These are phyloP conservation scores for Agonum fuliginosum DNA, from an alignment of 2,888 invertebrate genomes.

Conservation along the genomic window DNA sequence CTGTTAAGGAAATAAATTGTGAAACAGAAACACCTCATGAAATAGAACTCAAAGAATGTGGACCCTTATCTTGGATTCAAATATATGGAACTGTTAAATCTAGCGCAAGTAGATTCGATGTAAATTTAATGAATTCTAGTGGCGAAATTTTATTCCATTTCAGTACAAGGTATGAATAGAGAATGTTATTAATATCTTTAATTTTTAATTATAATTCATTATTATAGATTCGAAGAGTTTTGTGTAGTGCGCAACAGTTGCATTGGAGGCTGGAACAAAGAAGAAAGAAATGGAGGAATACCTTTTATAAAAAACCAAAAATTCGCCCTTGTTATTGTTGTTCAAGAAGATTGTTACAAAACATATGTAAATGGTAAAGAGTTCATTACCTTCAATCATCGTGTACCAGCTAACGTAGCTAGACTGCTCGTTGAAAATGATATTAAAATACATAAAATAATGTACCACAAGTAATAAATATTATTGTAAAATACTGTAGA, in stretches of 20 bases:
- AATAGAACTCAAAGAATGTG: background rate
- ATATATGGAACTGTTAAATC: slow-evolving; percentile 11
- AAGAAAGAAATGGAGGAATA: slow-evolving; percentile 6
- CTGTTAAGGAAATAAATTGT: slow-evolving; percentile 5
- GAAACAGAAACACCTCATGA: background rate
- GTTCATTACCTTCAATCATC: slow-evolving; percentile 18
- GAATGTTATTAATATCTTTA: too few relatives aligned
- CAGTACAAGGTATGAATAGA: background rate
- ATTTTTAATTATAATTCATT: background rate
- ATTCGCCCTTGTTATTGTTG: slow-evolving; percentile 9
- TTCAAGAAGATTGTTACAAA: background rate
- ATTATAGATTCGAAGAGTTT: slow-evolving; percentile 5
- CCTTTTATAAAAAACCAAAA: background rate
- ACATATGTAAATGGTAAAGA: slow-evolving; percentile 20
- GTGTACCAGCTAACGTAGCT: background rate
- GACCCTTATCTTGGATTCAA: slow-evolving; percentile 3
- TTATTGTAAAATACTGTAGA: too few relatives aligned
- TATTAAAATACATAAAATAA: slow-evolving; percentile 18
- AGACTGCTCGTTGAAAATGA: background rate
- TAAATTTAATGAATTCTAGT: background rate
- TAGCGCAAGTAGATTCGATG: background rate
- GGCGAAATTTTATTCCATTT: background rate
- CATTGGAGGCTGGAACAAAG: background rate
- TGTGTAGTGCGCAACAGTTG: slow-evolving; percentile 15
- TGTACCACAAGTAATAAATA: slow-evolving; percentile 12